A percentile compares a stretch with the other conserved stretches of the same genome.
These are phyloP conservation scores for Diorhabda sublineata DNA, from an alignment of 1,140 invertebrate species.

Conservation along the genomic window DNA sequence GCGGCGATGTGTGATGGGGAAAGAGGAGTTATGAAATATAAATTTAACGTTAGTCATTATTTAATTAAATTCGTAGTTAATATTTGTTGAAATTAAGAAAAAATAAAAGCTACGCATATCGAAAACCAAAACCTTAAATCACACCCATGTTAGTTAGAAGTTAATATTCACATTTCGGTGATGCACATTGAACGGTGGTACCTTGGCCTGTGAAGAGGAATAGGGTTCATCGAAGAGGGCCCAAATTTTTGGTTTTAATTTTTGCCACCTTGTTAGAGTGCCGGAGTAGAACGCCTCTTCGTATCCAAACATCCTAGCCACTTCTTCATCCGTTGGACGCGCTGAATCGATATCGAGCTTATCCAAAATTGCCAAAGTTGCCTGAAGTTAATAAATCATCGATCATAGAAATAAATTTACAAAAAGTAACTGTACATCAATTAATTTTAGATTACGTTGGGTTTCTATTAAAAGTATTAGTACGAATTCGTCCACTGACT, in stretches of 20 bases:
- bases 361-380: conserved; percentile 93
- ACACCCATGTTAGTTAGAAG: conserved; percentile 30
- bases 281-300: conserved; percentile 91
- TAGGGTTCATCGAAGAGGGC: conserved; percentile 98
- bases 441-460: too few species aligned
- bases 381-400: conserved; percentile 52
- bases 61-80: neutral
- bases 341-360: conserved; percentile 93
- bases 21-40: too few species aligned
- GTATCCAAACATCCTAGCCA: conserved; percentile 96
- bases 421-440: too few species aligned
- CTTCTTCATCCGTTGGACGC: conserved; percentile 93
- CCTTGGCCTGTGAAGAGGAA: conserved; percentile 93
- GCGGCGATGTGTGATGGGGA: too few species aligned
- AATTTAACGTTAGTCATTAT: neutral
- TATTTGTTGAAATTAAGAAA: neutral
- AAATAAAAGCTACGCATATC: neutral
- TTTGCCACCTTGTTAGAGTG: conserved; percentile 85
- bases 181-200: conserved; percentile 50
- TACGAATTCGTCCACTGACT: too few species aligned
- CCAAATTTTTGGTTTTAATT: conserved; percentile 95
- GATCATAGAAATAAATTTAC: too few species aligned
- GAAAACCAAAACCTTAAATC: neutral
- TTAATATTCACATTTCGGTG: conserved; percentile 43
- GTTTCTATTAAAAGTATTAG: too few species aligned